These are phyloP conservation scores for Drosophila melanosoma DNA, from an alignment of 2,888 invertebrate genomes.

Conservation along the genomic window DNA sequence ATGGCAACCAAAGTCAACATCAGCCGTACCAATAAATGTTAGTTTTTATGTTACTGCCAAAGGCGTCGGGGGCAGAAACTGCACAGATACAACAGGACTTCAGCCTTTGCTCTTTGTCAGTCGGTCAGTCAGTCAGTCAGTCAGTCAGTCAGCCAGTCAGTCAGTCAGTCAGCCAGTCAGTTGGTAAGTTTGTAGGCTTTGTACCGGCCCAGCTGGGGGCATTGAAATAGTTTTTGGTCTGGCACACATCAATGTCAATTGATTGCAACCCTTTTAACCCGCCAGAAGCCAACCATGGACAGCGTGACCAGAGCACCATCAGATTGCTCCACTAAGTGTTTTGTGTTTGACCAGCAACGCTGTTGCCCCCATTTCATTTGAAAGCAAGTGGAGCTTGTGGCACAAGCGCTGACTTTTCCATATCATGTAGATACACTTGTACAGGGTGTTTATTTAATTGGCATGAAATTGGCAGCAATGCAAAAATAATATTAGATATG, in stretches of 20 bases:
- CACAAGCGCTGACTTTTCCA: constrained; percentile 47
- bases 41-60: constrained; percentile 64
- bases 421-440: not conserved
- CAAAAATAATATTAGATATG: not conserved
- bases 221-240: constrained; percentile 80
- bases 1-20: constrained; percentile 53
- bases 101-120: not conserved
- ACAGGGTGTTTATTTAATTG: not conserved
- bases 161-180: not conserved
- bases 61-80: constrained; percentile 23
- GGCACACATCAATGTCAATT: constrained; percentile 81
- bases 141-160: not conserved
- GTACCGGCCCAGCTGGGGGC: constrained; percentile 50
- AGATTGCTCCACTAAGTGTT: constrained; percentile 66
- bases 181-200: not conserved
- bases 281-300: constrained; percentile 1
- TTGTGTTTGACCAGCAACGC: constrained; percentile 60
- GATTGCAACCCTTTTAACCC: constrained; percentile 75
- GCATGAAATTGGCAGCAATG: not conserved
- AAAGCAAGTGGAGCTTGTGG: constrained; percentile 46
- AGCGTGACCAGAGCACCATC: constrained; percentile 14
- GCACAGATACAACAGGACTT: constrained; percentile 28
- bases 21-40: constrained; percentile 72
- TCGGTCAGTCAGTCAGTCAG: constrained; percentile 7
- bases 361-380: constrained; percentile 51